phyloP scores from a whole-genome alignment of 2,888 invertebrate species.

The Ennomos erosarius region DNA sequence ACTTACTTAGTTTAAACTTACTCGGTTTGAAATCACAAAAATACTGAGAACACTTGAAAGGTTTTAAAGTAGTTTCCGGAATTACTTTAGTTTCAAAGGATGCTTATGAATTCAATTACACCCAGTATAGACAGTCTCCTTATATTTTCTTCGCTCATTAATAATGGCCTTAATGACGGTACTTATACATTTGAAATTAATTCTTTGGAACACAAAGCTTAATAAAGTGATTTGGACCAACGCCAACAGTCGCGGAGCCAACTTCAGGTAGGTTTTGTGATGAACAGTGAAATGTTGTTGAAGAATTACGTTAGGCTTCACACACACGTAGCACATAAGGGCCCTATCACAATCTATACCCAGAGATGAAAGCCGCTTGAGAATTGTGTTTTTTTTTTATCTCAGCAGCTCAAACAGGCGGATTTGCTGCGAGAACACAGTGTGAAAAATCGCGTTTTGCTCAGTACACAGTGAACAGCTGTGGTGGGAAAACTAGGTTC shows the following conservation, averaged over 20 bases:
- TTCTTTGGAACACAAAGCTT: constrained; percentile 47
- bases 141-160: constrained; percentile 13
- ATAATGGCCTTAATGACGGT: constrained; percentile 24
- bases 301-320: too few species aligned
- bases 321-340: too few species aligned
- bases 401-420: too few species aligned
- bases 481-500: too few species aligned
- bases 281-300: neutral
- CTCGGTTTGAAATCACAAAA: constrained; percentile 12
- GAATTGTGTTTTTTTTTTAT: too few species aligned
- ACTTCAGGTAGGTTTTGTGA: constrained; percentile 15
- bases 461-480: too few species aligned
- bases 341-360: too few species aligned
- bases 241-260: constrained; percentile 36
- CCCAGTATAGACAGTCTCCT: constrained; percentile 7
- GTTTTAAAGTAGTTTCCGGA: constrained; percentile 4
- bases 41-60: constrained; percentile 4
- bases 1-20: constrained; percentile 23
- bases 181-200: constrained; percentile 46
- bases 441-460: too few species aligned
- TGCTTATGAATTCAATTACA: too few species aligned
- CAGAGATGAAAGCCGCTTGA: too few species aligned
- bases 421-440: too few species aligned
- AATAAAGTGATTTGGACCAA: constrained; percentile 49
- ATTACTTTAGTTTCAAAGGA: neutral